Evolutionary conservation across 2,888 invertebrate genomes (phyloP), one percentile per base, ranked within the genome.

Genomic region (Lasioglossum morio): DNA sequence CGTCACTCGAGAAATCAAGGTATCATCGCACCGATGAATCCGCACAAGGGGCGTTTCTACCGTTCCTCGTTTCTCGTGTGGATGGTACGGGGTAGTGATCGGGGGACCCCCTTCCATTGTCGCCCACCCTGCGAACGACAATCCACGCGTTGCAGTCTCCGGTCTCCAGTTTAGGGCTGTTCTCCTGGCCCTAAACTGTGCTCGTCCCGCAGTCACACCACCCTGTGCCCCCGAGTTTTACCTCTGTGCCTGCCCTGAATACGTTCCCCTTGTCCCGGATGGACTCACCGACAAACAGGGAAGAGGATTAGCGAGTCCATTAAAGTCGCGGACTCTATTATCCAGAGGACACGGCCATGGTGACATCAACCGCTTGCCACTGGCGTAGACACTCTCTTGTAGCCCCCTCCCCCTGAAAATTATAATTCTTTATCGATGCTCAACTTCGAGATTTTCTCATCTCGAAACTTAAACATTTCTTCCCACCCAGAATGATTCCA

Each of bases 301-400:
- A 95, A 95, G 94, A 95, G 95, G 95, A 95, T 95, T 95, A 95
- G 94, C 94, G 94, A 95, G 95, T 95, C 95, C 95, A 95, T 95
- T 95, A 95, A 95, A 95, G 95, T 95, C 95, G 95, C 95, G 95
- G 94, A 94, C 95, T 95, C 95, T 95, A 95, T 95, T 95, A 95
- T 95, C 94, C 94, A 89, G 89, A 91, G 94, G 93, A 93, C 93
- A 93, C 91, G 89, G 90, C 92, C 92, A 94, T 92, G 93, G 93
- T 94, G 95, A 95, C 95, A 95, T 95, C 94, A 94, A 95, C 94
- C 93, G 95, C 92, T 91, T 86, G 76, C 66, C 94, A 94, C 69
- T 93, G 94, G 94, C 94, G 93, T 92, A 92, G 93, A 57, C 79
- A 81, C 78, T 12, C 16, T 0, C n/a, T 5, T 57, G 23, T 7